A percentile compares a stretch with the other conserved stretches of the same genome.
Evolutionary conservation across 2,888 invertebrate species (phyloP).

Genomic region (Plagiodera versicolora): DNA sequence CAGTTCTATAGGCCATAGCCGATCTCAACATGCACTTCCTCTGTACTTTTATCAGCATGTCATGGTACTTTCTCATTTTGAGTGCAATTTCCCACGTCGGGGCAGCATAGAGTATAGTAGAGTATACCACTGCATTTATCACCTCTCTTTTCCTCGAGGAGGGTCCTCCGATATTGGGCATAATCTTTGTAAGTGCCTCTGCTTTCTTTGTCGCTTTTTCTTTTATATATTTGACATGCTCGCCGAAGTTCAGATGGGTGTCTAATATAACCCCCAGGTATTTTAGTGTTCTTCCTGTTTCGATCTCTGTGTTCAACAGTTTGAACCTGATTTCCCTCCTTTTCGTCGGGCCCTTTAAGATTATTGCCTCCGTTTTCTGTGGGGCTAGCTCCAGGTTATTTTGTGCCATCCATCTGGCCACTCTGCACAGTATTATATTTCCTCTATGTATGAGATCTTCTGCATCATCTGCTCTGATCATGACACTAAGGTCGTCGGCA

Average conservation of each 20-base stretch:
- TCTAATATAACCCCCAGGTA: constrained; percentile 9
- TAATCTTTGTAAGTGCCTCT: not conserved
- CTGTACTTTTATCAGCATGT: constrained; percentile 5
- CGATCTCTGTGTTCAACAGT: not conserved
- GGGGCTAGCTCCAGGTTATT: not conserved
- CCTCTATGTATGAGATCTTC: not conserved
- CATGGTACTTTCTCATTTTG: constrained; percentile 7
- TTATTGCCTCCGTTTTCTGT: not conserved
- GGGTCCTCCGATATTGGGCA: constrained; percentile 18
- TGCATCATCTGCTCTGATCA: not conserved
- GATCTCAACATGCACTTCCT: constrained; percentile 12
- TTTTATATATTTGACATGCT: not conserved
- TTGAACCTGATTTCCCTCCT: not conserved
- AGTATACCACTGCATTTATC: constrained; percentile 8
- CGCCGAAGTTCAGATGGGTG: not conserved
- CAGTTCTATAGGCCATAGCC: constrained; percentile 19
- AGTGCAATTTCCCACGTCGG: constrained; percentile 19
- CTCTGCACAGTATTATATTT: not conserved
- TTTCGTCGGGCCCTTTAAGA: not conserved
- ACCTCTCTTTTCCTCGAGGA: not conserved
- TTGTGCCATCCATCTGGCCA: not conserved
- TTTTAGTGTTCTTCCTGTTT: not conserved
- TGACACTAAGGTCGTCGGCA: not conserved
- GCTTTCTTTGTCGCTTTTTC: not conserved
- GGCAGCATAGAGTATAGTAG: constrained; percentile 16